phyloP scores from a whole-genome alignment of 2,797 vertebrate genomes.

The Oryzias sinensis region DNA sequence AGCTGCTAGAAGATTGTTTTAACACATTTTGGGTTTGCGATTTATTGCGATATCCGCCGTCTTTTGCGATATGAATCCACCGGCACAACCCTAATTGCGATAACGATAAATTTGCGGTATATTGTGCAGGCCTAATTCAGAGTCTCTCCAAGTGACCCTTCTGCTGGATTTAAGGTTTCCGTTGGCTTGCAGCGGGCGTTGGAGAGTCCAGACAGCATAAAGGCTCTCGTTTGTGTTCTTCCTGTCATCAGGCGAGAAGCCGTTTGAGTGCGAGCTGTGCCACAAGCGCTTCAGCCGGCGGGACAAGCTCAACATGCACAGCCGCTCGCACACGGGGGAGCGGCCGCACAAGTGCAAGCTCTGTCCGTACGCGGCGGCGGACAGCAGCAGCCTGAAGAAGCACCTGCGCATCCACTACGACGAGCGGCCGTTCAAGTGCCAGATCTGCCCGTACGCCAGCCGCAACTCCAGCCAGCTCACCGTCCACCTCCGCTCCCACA shows the following conservation, averaged over 20 bases:
- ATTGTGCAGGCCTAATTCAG: no score
- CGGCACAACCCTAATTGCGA: no score
- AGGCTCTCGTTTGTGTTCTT: background rate
- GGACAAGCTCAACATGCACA: constrained; percentile 97
- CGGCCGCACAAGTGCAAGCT: constrained; percentile 96
- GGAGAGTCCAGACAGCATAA: no score
- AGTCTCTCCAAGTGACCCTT: no score
- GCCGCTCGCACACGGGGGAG: constrained; percentile 92
- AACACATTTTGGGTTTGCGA: no score
- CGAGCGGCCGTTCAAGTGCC: constrained; percentile 96
- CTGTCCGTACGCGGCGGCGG: constrained; percentile 90
- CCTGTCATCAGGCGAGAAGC: constrained; percentile 87
- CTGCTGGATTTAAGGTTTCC: no score
- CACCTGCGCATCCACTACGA: constrained; percentile 95
- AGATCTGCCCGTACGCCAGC: constrained; percentile 97
- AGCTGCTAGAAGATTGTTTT: no score
- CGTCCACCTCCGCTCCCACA: constrained; percentile 95
- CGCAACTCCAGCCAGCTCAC: constrained; percentile 98
- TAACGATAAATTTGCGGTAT: no score
- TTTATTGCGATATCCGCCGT: no score
- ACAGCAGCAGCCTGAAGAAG: constrained; percentile 98
- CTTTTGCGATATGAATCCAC: no score
- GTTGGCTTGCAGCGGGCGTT: no score
- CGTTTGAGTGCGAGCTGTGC: constrained; percentile 94
- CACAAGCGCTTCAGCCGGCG: constrained; percentile 93